Evolutionary conservation across 2,113 vertebrate genomes (phyloP).

Genomic region (Hymenochirus boettgeri): DNA sequence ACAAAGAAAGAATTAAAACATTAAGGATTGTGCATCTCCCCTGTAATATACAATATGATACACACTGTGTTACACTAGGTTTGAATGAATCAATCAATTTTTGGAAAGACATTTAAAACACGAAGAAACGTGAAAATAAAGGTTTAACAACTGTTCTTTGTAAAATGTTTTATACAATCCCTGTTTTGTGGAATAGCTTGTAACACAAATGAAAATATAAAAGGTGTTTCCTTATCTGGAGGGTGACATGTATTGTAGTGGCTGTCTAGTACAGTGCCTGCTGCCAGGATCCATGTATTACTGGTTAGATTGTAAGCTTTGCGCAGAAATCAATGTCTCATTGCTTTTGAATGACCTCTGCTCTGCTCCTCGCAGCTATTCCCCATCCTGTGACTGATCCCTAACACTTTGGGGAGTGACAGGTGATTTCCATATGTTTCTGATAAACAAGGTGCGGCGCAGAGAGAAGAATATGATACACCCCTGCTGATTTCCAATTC

Average conservation of each 20-base stretch:
- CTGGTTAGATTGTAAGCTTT: constrained; percentile 34
- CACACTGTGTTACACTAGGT: too few species aligned
- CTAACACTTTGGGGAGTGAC: constrained; percentile 41
- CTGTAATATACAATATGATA: too few species aligned
- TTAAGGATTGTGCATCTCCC: too few species aligned
- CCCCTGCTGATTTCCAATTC: constrained; percentile 44
- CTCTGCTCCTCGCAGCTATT: constrained; percentile 18
- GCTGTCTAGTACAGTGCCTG: too few species aligned
- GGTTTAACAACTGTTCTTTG: too few species aligned
- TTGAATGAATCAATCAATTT: too few species aligned
- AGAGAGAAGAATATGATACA: constrained; percentile 43
- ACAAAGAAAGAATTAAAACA: too few species aligned
- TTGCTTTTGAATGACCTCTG: constrained; percentile 34
- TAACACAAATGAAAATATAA: neutral
- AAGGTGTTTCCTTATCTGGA: neutral
- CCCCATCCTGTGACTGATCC: constrained; percentile 41
- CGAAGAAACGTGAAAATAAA: too few species aligned
- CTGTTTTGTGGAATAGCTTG: too few species aligned
- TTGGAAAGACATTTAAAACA: too few species aligned
- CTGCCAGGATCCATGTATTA: constrained; percentile 9
- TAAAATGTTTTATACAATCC: too few species aligned
- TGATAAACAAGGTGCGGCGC: constrained; percentile 42
- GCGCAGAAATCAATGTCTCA: constrained; percentile 38
- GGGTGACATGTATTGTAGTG: neutral
- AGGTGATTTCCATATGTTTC: constrained; percentile 41